phyloP scores from a whole-genome alignment of 2,113 vertebrate genomes.

The Calyptomena viridis region DNA sequence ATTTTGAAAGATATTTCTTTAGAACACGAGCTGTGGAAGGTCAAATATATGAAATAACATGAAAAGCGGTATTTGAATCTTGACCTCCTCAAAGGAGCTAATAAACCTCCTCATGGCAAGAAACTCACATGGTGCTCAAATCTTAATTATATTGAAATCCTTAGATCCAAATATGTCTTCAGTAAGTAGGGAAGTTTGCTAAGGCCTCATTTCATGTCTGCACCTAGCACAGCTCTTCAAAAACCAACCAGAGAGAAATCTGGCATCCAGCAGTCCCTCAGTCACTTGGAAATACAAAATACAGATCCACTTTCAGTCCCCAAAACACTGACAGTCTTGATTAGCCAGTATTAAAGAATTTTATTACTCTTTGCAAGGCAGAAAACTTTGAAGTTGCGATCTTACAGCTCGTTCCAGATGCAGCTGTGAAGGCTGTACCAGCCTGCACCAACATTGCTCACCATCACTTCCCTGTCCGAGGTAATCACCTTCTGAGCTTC shows the following conservation, averaged over 20 bases:
- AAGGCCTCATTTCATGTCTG: neutral
- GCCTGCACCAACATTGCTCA: neutral
- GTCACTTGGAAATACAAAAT: neutral
- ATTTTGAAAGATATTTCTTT: slow-evolving; percentile 1
- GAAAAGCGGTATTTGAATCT: slow-evolving; percentile 1
- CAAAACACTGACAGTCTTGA: neutral
- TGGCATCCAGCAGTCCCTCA: neutral
- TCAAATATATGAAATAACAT: neutral
- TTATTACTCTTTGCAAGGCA: neutral
- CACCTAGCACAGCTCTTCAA: neutral
- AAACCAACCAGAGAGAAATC: neutral
- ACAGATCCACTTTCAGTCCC: neutral
- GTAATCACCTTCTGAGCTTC: neutral
- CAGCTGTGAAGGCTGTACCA: neutral
- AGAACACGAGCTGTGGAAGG: neutral
- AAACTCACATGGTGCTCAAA: neutral
- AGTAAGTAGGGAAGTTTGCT: neutral
- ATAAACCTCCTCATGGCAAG: neutral
- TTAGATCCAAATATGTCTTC: neutral
- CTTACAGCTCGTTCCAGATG: neutral
- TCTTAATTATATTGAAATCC: neutral
- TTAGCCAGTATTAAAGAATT: neutral
- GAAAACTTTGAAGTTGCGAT: neutral
- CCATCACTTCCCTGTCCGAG: neutral
- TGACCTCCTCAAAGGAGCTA: neutral